Base-by-base conservation (phyloP, 2,888 invertebrate species). In the Melangyna quadrimaculata region DNA sequence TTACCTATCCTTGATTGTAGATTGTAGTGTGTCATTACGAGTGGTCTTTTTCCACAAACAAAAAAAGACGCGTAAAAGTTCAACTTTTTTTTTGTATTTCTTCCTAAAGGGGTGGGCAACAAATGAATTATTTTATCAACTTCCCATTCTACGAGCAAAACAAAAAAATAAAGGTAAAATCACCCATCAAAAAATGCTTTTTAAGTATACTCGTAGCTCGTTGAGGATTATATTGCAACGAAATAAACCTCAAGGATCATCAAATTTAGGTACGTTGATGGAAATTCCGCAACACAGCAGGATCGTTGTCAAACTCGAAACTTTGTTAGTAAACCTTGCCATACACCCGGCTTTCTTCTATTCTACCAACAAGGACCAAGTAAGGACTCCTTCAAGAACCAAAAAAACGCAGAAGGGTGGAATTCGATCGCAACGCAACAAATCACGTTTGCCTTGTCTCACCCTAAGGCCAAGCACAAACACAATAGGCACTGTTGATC, bases 51-150 rank as follows among this genome's bases (percentile, higher is more conserved):
- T 45, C 74, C 43, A 43, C 24, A 45, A 29, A 37, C 17, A 63
- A 55, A 72, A 83, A 83, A 80, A 84, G 84, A 84, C 79, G 80
- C 75, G 75, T 84, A 75, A 84, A 84, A 84, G 84, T 80, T 84
- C 65, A 59, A 53, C 45, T 57, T 35, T 14, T 7, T 35, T 35
- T 19, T 57, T 8, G n/a, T n/a, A 3, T 17, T 22, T n/a, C 35
- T 22, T 19, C 10, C 19, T 72, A 61, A 69, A 80, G 80, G 80
- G 79, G 43, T 75, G 80, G 80, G 43, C 74, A 73, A 83, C 72
- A 82, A 79, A 71, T 74, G 48, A 79, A 71, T 65, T 79, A 83
- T 74, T 83, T 83, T 78, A 78, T 65, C 78, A 83, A 83, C 79
- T 83, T 51, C 57, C 70, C 74, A 83, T 65, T 27, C 43, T 67